phyloP scores from a whole-genome alignment of 2,888 invertebrate genomes.

The Pollenia amentaria region DNA sequence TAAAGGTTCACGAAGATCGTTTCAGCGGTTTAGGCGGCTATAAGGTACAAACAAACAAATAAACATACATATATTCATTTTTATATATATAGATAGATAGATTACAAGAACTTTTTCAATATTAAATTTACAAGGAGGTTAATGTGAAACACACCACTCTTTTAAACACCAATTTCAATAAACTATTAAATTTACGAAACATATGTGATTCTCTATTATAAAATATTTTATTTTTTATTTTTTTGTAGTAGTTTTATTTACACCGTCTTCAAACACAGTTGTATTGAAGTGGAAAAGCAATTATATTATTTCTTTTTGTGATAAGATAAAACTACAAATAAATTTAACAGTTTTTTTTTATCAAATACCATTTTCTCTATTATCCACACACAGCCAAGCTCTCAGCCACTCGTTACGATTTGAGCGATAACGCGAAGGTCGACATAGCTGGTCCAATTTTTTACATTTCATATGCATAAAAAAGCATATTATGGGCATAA shows the following conservation, averaged over 20 bases:
- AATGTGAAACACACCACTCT: not conserved
- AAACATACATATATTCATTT: too few species aligned
- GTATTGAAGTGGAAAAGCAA: not conserved
- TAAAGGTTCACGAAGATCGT: too few species aligned
- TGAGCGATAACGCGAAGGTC: conserved; percentile 1
- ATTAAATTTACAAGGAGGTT: not conserved
- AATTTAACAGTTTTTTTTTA: not conserved
- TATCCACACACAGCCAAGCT: conserved; percentile 15
- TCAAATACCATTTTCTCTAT: conserved; percentile 21
- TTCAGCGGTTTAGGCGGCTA: too few species aligned
- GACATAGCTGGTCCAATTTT: conserved; percentile 55
- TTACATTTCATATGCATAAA: conserved; percentile 39
- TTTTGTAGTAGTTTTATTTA: not conserved
- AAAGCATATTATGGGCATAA: conserved; percentile 53
- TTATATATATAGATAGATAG: too few species aligned
- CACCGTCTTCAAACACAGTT: not conserved
- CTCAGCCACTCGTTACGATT: conserved; percentile 26
- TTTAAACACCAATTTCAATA: not conserved
- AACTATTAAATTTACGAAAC: not conserved
- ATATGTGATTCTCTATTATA: not conserved
- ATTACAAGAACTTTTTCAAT: too few species aligned
- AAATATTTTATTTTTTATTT: not conserved
- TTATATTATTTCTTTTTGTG: not conserved
- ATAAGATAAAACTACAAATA: conserved; percentile 32
- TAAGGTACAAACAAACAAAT: too few species aligned